phyloP scores from a whole-genome alignment of 1,140 invertebrate genomes.

The Brachionus rotundiformis region DNA sequence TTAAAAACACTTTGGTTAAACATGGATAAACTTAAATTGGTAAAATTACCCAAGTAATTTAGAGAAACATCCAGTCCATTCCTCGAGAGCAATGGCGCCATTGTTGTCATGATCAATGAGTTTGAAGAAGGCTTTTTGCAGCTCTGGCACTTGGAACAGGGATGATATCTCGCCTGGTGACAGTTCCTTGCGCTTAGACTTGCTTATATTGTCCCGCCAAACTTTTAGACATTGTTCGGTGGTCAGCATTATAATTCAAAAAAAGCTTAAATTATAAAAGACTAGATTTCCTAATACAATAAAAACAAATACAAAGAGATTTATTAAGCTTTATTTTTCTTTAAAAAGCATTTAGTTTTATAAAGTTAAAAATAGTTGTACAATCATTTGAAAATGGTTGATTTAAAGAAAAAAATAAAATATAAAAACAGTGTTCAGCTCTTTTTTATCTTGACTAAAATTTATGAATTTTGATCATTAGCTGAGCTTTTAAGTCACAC shows the following conservation, averaged over 20 bases:
- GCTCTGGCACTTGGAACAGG: neutral
- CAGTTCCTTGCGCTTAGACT: slow-evolving; percentile 11
- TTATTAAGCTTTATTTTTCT: neutral
- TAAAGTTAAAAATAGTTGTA: neutral
- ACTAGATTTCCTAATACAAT: no score
- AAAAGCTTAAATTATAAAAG: neutral
- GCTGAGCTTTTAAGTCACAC: no score
- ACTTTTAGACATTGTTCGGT: slow-evolving; percentile 18
- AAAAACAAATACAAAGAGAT: neutral
- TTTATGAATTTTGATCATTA: neutral
- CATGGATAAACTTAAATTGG: no score
- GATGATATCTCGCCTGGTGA: slow-evolving; percentile 15
- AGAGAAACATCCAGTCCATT: slow-evolving; percentile 50
- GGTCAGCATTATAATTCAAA: neutral
- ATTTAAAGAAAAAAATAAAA: no score
- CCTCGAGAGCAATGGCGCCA: slow-evolving; percentile 14
- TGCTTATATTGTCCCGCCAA: slow-evolving; percentile 5
- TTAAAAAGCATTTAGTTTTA: slow-evolving; percentile 3
- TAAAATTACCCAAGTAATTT: slow-evolving; percentile 46
- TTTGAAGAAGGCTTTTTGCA: slow-evolving; percentile 31
- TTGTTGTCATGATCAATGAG: slow-evolving; percentile 42
- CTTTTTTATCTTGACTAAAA: neutral
- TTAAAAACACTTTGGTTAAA: no score
- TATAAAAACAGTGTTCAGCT: neutral
- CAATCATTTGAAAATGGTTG: slow-evolving; percentile 6